phyloP scores from a whole-genome alignment of 1,140 invertebrate genomes.

The Latrodectus geometricus region DNA sequence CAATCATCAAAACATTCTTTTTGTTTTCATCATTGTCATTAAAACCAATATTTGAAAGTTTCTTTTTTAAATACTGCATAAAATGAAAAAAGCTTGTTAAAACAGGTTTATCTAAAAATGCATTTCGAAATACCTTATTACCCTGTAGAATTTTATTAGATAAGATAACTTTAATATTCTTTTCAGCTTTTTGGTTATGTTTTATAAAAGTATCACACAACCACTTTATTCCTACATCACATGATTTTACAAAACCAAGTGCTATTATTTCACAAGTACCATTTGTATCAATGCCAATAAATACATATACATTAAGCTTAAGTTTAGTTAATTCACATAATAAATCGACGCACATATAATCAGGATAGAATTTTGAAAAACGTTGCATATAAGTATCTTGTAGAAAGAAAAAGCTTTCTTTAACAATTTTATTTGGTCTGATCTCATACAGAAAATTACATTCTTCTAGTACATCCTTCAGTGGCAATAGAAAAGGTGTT shows the following conservation, averaged over 20 bases:
- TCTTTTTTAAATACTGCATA: slow-evolving; percentile 13
- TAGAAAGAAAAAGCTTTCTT: neutral
- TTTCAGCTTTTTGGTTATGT: neutral
- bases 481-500: neutral
- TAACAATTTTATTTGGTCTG: neutral
- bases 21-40: neutral
- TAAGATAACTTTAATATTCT: slow-evolving; percentile 7
- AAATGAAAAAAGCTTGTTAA: slow-evolving; percentile 7
- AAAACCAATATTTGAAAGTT: neutral
- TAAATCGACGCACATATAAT: slow-evolving; percentile 17
- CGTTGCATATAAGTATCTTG: slow-evolving; percentile 11
- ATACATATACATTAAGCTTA: neutral
- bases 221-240: too few species aligned
- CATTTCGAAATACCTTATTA: neutral
- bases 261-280: slow-evolving; percentile 29
- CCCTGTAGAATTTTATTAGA: neutral
- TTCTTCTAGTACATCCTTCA: neutral
- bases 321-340: slow-evolving; percentile 19
- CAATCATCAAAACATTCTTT: neutral
- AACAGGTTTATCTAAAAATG: neutral
- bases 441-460: slow-evolving; percentile 20
- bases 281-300: slow-evolving; percentile 18
- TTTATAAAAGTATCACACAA: too few species aligned
- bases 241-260: slow-evolving; percentile 1
- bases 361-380: slow-evolving; percentile 26